These are phyloP conservation scores for Spilogale gracilis DNA, from an alignment of 2,113 vertebrate genomes.

Conservation along the genomic window DNA sequence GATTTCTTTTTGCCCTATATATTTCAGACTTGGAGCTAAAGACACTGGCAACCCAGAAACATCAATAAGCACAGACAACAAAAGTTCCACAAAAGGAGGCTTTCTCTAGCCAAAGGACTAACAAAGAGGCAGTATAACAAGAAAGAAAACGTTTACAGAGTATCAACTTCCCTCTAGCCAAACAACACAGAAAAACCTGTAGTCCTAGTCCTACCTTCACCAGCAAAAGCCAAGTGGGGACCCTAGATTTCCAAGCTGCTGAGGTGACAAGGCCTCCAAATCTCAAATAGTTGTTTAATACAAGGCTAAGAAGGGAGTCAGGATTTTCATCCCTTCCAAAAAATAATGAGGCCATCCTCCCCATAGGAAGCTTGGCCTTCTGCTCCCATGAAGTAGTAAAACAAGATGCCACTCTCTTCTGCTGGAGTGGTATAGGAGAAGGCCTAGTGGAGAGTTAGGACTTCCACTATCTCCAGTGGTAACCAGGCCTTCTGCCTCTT, in stretches of 20 bases:
- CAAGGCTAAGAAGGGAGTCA: neutral
- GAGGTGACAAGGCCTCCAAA: neutral
- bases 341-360: neutral
- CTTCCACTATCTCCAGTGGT: neutral
- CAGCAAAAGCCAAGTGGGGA: neutral
- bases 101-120: neutral
- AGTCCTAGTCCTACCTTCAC: neutral
- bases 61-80: neutral
- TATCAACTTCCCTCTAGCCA: neutral
- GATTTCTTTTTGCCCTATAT: neutral
- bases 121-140: neutral
- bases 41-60: neutral
- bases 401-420: neutral
- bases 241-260: neutral
- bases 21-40: neutral
- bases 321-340: neutral
- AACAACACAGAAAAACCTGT: neutral
- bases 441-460: neutral
- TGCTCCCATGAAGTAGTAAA: neutral
- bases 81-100: neutral
- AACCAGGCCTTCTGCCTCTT: neutral
- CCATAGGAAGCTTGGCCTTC: neutral
- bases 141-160: neutral
- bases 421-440: neutral
- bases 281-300: neutral